Evolutionary conservation across 35 echinoderm and acorn worm genomes (phyloP), one percentile per base, ranked within the genome.

Genomic region (Ptychodera flava): DNA sequence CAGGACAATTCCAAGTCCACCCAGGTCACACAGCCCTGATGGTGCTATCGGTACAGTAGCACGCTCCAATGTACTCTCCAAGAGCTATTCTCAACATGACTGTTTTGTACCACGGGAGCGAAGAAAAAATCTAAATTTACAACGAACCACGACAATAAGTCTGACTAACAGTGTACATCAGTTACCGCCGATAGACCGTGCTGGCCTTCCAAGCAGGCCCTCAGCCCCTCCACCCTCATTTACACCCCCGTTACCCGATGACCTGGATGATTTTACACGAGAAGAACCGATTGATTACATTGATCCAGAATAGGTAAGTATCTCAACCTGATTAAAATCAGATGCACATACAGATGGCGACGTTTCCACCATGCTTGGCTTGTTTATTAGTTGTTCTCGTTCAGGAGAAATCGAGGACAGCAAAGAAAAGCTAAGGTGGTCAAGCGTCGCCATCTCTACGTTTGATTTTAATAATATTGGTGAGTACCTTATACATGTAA

Each of bases 211-310:
- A 12, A 64, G 45, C 45, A 64, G 45, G 22, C 45, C 45, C 6
- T 64, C 45, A 64, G 45, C 45, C 22, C 45, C 45, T 12, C 6
- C 45, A 64, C 45, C 45, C 6, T 64, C 45, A 64, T 64, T 64
- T 64, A 64, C 45, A 64, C 45, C 45, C 6, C 45, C 45, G 22
- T 64, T 64, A 64, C 45, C 45, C 45, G 45, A 64, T 64, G 45
- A 6, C 45, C 22, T 64, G 45, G 45, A 64, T 64, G 6, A 64
- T 64, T 64, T 64, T 22, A 22, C 22, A 22, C 45, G 6, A 64
- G 45, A 64, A 64, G 45, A 64, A 64, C 45, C 45, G 45, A 64
- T 64, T 64, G 45, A 64, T 64, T 64, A 64, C 45, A 64, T 64
- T 64, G 45, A 64, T 22, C 45, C 45, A 6, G 45, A 64, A 64